These are phyloP conservation scores for Daubentonia madagascariensis DNA, from an alignment of 2,113 vertebrate genomes.

Conservation along the genomic window DNA sequence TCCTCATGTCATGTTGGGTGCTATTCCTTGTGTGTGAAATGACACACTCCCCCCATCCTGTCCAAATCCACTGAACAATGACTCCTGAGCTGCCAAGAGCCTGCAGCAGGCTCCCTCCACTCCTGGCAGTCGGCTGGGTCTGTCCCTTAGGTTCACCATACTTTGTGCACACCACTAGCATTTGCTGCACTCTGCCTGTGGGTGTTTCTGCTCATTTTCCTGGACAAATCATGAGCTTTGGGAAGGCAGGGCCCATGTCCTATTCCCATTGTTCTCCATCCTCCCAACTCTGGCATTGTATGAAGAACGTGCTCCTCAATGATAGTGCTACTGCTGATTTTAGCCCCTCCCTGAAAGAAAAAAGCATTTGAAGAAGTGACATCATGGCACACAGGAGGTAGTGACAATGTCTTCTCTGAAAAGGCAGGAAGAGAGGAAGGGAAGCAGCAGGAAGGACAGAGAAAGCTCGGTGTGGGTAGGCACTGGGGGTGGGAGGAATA, in stretches of 20 bases:
- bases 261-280: not conserved
- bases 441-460: not conserved
- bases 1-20: fast-evolving
- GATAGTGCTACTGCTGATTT: not conserved
- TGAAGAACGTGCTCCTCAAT: not conserved
- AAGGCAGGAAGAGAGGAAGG: not conserved
- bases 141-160: not conserved
- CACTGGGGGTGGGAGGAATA: not conserved
- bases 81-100: not conserved
- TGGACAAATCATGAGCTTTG: not conserved
- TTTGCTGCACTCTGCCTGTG: not conserved
- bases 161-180: not conserved
- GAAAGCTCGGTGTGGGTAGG: not conserved
- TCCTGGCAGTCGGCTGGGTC: not conserved
- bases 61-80: not conserved
- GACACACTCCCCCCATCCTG: not conserved
- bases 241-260: not conserved
- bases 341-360: not conserved
- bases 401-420: not conserved
- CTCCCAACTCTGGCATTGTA: not conserved
- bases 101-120: not conserved
- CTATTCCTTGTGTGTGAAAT: not conserved
- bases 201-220: not conserved
- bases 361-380: not conserved
- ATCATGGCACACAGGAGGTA: not conserved